Evolutionary conservation across 2,888 invertebrate genomes (phyloP).

Genomic region (Cremastinae sp.): DNA sequence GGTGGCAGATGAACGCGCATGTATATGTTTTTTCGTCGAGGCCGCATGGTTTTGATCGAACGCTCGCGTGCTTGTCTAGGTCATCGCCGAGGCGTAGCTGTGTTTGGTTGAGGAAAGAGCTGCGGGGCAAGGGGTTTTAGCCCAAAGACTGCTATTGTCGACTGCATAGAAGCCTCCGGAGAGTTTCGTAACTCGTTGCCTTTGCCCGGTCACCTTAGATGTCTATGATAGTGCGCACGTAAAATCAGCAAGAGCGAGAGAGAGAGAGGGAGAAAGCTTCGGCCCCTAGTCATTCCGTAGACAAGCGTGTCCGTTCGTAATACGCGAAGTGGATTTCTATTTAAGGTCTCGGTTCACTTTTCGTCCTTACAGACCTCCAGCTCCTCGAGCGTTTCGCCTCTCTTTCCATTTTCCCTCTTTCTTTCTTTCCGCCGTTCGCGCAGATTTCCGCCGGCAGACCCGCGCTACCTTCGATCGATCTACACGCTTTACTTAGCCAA

Average conservation of each 20-base stretch:
- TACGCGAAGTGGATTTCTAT: constrained; percentile 63
- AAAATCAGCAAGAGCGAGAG: constrained; percentile 37
- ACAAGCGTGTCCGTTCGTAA: constrained; percentile 57
- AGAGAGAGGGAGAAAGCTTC: constrained; percentile 9
- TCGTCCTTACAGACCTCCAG: constrained; percentile 33
- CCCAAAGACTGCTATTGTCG: constrained; percentile 27
- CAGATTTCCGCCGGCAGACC: constrained; percentile 9
- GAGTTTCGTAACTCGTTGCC: constrained; percentile 50
- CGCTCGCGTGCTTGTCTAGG: constrained; percentile 67
- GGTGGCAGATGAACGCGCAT: constrained; percentile 13
- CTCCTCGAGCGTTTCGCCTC: background rate
- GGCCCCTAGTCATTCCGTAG: constrained; percentile 19
- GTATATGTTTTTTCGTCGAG: constrained; percentile 35
- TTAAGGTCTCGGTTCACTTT: constrained; percentile 58
- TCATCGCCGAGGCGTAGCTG: constrained; percentile 60
- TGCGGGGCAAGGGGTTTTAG: background rate
- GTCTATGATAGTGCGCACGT: constrained; percentile 14
- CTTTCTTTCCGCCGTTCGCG: constrained; percentile 9
- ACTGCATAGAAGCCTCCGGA: constrained; percentile 25
- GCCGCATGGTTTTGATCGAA: constrained; percentile 67
- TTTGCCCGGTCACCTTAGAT: constrained; percentile 34
- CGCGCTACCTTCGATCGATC: constrained; percentile 57
- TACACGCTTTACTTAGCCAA: constrained; percentile 65
- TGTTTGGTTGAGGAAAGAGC: background rate
- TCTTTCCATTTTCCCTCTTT: constrained; percentile 2